phyloP scores from a whole-genome alignment of 2,888 invertebrate genomes.

The Neria commutata region DNA sequence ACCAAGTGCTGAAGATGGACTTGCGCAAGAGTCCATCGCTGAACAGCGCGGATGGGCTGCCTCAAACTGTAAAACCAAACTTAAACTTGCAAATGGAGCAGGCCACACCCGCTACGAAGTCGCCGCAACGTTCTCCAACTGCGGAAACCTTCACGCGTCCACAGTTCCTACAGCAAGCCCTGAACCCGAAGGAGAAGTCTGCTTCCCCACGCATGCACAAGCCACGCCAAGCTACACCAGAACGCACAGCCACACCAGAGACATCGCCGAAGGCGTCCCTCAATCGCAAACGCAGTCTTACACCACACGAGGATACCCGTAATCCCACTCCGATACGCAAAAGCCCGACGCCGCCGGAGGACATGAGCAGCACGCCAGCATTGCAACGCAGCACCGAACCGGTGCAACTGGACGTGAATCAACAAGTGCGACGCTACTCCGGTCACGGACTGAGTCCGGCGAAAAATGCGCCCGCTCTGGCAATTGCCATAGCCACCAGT shows the following conservation, averaged over 20 bases:
- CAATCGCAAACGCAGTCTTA: constrained; percentile 34
- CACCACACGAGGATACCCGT: constrained; percentile 22
- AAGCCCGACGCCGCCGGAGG: constrained; percentile 46
- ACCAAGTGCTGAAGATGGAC: constrained; percentile 49
- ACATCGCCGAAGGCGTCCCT: constrained; percentile 8
- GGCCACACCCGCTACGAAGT: constrained; percentile 32
- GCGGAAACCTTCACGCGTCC: constrained; percentile 11
- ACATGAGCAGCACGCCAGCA: constrained; percentile 47
- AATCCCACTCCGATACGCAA: constrained; percentile 32
- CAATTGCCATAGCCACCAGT: constrained; percentile 49
- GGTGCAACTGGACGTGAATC: constrained; percentile 47
- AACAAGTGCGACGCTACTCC: constrained; percentile 48
- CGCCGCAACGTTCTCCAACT: constrained; percentile 12
- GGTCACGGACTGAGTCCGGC: constrained; percentile 46
- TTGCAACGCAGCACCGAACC: constrained; percentile 57
- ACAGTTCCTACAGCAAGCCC: constrained; percentile 29
- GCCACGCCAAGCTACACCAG: constrained; percentile 31
- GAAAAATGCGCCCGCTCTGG: constrained; percentile 47
- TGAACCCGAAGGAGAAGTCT: constrained; percentile 31
- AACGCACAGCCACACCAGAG: constrained; percentile 31
- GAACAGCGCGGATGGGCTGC: constrained; percentile 40
- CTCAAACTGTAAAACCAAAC: constrained; percentile 33
- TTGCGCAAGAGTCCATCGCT: constrained; percentile 51
- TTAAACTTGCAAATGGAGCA: constrained; percentile 38
- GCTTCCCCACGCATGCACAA: constrained; percentile 35